These are phyloP conservation scores for Homarus gammarus DNA, from an alignment of 2,888 invertebrate species.

Conservation along the genomic window DNA sequence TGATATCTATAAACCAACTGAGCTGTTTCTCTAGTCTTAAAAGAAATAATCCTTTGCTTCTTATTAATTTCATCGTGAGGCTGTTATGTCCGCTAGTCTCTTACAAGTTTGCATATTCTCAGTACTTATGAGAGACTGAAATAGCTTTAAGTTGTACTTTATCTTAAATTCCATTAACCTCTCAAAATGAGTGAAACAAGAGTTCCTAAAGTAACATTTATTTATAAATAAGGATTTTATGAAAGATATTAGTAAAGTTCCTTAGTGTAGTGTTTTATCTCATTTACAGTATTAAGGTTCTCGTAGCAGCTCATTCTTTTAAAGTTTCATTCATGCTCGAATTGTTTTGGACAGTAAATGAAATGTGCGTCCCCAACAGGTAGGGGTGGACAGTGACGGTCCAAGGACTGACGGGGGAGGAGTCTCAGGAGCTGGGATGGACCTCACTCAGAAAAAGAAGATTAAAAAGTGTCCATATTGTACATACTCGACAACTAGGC, in stretches of 20 bases:
- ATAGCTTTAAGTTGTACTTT: background rate
- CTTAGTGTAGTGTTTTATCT: background rate
- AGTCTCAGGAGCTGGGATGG: constrained; percentile 24
- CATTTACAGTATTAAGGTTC: background rate
- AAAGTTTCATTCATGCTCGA: background rate
- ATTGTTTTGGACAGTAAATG: constrained; percentile 21
- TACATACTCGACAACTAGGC: constrained; percentile 34
- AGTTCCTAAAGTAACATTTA: background rate
- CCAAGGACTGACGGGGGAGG: constrained; percentile 9
- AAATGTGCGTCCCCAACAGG: constrained; percentile 31
- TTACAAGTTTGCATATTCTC: too few species aligned
- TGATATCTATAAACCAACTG: too few species aligned
- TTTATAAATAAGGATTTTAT: background rate
- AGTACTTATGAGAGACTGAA: too few species aligned
- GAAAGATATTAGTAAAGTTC: background rate
- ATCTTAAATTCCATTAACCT: background rate
- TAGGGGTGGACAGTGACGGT: constrained; percentile 16
- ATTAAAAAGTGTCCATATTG: constrained; percentile 32
- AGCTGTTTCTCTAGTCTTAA: too few species aligned
- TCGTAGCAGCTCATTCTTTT: background rate
- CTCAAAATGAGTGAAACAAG: background rate
- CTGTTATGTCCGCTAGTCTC: too few species aligned
- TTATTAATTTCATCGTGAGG: too few species aligned
- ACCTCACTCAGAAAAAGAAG: constrained; percentile 19
- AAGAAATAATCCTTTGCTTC: too few species aligned